Percentiles rank a stretch among this genome's conserved stretches.
These are phyloP conservation scores for Dryomyza anilis DNA, from an alignment of 2,888 invertebrate species.

Conservation along the genomic window DNA sequence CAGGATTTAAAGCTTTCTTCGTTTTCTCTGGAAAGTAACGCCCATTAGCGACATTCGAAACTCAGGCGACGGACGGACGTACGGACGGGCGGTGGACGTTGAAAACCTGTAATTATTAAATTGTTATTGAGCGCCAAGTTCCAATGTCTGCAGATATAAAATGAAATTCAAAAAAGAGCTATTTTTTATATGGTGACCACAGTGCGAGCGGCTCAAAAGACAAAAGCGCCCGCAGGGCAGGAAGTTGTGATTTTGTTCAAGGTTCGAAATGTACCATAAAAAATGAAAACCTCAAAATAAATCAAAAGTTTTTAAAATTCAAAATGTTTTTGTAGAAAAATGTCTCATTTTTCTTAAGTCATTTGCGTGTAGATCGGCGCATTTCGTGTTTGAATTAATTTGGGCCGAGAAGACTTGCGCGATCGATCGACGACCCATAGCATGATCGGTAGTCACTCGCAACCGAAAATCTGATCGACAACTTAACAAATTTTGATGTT, in stretches of 20 bases:
- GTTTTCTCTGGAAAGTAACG: conserved; percentile 30
- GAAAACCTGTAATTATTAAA: conserved; percentile 33
- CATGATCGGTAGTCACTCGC: not conserved
- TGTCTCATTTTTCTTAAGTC: not conserved
- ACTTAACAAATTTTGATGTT: conserved; percentile 21
- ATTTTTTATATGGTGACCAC: not conserved
- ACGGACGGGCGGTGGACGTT: conserved; percentile 11
- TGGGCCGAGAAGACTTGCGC: not conserved
- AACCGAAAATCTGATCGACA: conserved; percentile 10
- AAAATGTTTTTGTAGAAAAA: not conserved
- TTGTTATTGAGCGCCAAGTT: conserved; percentile 33
- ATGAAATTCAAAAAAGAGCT: not conserved
- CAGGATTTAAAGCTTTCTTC: conserved; percentile 10
- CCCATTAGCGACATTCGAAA: conserved; percentile 28
- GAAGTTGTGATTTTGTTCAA: conserved; percentile 12
- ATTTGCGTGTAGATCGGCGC: conserved; percentile 6
- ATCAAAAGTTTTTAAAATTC: conserved; percentile 1
- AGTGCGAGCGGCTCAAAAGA: not conserved
- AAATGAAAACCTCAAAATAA: not conserved
- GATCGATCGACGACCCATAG: not conserved
- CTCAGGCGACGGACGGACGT: not conserved
- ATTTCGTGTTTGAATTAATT: not conserved
- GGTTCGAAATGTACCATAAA: not conserved
- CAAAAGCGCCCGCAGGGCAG: conserved; percentile 4
- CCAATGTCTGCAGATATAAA: not conserved